A percentile compares a stretch with the other conserved stretches of the same genome.
These are phyloP conservation scores for Sphecodes monilicornis DNA, from an alignment of 2,888 invertebrate species.

Conservation along the genomic window DNA sequence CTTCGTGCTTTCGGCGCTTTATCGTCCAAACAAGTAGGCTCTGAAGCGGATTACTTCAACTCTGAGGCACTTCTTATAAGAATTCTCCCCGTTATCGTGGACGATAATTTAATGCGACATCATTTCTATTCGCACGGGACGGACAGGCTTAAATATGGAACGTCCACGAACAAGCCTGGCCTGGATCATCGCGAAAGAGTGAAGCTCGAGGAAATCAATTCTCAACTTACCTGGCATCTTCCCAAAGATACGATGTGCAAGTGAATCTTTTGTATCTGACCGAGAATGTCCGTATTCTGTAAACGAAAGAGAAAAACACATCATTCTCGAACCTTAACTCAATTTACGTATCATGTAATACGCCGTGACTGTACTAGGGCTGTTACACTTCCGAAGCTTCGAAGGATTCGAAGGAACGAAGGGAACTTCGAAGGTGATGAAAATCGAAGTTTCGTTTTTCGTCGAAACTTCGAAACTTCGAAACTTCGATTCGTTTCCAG, in stretches of 20 bases:
- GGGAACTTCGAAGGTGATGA: too few species aligned
- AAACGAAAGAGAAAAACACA: constrained; percentile 62
- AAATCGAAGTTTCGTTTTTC: too few species aligned
- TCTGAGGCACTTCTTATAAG: not conserved
- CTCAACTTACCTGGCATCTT: constrained; percentile 86
- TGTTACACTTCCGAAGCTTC: too few species aligned
- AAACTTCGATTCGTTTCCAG: too few species aligned
- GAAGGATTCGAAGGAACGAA: too few species aligned
- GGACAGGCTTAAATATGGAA: constrained; percentile 42
- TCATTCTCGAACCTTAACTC: not conserved
- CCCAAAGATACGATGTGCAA: constrained; percentile 87
- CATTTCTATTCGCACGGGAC: constrained; percentile 29
- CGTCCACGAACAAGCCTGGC: constrained; percentile 36
- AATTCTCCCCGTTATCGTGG: constrained; percentile 16
- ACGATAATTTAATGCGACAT: constrained; percentile 21
- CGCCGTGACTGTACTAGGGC: not conserved
- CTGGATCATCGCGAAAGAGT: constrained; percentile 57
- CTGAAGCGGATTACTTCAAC: not conserved
- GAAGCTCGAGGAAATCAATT: constrained; percentile 60
- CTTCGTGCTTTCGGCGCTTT: not conserved
- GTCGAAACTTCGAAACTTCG: too few species aligned
- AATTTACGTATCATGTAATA: not conserved
- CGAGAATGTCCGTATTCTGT: constrained; percentile 86
- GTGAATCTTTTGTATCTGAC: constrained; percentile 87
- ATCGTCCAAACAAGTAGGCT: not conserved